phyloP scores from a whole-genome alignment of 2,113 vertebrate genomes.

The Zootoca vivipara region DNA sequence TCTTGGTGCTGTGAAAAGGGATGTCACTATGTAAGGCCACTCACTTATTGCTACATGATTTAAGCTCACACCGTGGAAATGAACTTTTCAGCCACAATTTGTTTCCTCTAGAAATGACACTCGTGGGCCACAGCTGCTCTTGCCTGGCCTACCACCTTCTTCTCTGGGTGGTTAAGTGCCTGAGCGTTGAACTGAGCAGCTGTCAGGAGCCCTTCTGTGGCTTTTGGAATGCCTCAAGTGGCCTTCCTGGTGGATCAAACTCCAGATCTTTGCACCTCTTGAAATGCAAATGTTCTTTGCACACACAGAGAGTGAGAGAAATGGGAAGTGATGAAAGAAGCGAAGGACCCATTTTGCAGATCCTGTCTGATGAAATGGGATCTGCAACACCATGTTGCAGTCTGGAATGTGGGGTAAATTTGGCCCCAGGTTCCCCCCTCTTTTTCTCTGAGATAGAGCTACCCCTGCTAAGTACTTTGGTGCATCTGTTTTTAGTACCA shows the following conservation, averaged over 20 bases:
- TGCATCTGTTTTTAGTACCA: background rate
- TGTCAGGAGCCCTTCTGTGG: slow-evolving; percentile 28
- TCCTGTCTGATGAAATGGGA: background rate
- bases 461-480: background rate
- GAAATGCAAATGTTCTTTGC: background rate
- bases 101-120: slow-evolving; percentile 10
- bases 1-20: too few relatives aligned
- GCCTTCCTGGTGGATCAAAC: background rate
- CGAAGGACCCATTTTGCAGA: background rate
- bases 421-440: too few relatives aligned
- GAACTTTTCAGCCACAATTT: slow-evolving; percentile 11
- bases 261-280: background rate
- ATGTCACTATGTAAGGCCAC: background rate
- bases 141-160: slow-evolving; percentile 27
- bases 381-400: background rate
- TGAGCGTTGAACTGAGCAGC: slow-evolving; percentile 8
- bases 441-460: background rate
- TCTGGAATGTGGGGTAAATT: background rate
- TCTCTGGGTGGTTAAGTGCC: slow-evolving; percentile 2
- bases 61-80: slow-evolving; percentile 34
- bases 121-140: slow-evolving; percentile 59
- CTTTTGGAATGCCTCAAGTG: slow-evolving; percentile 12
- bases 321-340: background rate
- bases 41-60: background rate
- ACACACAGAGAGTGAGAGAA: background rate